Evolutionary conservation across 2,113 vertebrate genomes (phyloP), one percentile per base, ranked within the genome.

Genomic region (Macrotus californicus): DNA sequence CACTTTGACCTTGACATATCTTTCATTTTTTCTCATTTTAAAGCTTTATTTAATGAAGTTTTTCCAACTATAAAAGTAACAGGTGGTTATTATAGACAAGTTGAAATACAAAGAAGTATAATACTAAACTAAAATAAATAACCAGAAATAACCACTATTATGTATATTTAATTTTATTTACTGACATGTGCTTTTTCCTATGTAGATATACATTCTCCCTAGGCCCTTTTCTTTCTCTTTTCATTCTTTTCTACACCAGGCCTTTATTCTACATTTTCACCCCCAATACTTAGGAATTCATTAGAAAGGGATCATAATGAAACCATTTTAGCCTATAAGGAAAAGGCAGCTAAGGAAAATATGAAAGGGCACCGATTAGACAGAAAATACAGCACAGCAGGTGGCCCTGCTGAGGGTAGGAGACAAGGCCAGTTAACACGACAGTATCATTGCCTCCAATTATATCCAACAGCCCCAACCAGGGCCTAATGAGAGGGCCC

Each of bases 111-210:
- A 81, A 89, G 59, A 64, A 29, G 26, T 76, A 75, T 54, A 92
- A 81, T 92, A 77, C 50, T 85, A 75, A 91, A 79, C 69, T 83
- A 80, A 80, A 89, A 86, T 61, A n/a, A 93, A n/a, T 24, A 72
- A 59, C 48, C 29, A 67, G 24, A 82, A 29, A 31, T 75, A 77
- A 83, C 5, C 54, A 36, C 6, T 31, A 36, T 87, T 29, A n/a
- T 89, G 94, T 43, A 84, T 31, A 84, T 67, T 92, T 87, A n/a
- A 59, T 48, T 91, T 88, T 80, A 81, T 73, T 93, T 96, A 31
- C 82, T 56, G 36, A 81, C 1, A 82, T 19, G 43, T 86, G 26
- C 6, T 56, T 93, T 97, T 72, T 61, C 70, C 18, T 75, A 41
- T 8, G 8, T 69, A 41, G 24, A 31, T 39, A 73, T 15, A 18